Evolutionary conservation across 2,888 invertebrate genomes (phyloP).

Genomic region (Spodoptera picta): DNA sequence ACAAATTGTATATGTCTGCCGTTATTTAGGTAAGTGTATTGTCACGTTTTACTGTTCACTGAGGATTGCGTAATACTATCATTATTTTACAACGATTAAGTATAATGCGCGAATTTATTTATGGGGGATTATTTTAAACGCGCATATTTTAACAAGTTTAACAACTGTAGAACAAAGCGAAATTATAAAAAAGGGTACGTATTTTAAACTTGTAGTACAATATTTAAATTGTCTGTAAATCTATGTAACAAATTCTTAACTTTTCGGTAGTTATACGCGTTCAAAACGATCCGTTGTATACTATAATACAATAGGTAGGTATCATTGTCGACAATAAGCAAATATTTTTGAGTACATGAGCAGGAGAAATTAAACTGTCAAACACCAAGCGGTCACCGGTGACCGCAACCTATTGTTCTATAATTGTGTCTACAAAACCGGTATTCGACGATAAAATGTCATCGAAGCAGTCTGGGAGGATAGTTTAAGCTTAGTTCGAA

Average conservation of each 20-base stretch:
- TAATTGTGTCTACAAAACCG: no score
- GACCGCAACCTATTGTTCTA: no score
- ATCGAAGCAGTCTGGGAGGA: constrained; percentile 37
- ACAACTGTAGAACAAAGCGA: neutral
- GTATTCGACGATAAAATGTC: constrained; percentile 10
- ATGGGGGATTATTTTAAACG: constrained; percentile 21
- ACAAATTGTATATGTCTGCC: constrained; percentile 84
- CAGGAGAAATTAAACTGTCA: constrained; percentile 20
- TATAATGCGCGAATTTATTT: constrained; percentile 43
- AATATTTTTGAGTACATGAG: constrained; percentile 17
- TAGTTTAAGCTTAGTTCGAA: constrained; percentile 13
- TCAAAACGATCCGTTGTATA: constrained; percentile 22
- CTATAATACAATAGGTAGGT: constrained; percentile 36
- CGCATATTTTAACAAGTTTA: constrained; percentile 3
- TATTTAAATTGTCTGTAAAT: no score
- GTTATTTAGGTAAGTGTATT: constrained; percentile 87
- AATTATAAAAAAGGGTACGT: no score
- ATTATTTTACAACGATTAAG: constrained; percentile 68
- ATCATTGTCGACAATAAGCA: constrained; percentile 42
- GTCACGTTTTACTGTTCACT: constrained; percentile 85
- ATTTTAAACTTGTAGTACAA: no score
- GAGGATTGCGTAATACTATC: constrained; percentile 79
- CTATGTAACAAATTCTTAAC: no score
- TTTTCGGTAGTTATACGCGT: constrained; percentile 8
- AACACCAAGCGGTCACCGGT: no score